These are phyloP conservation scores for Sipha maydis DNA, from an alignment of 2,888 invertebrate species.

Conservation along the genomic window DNA sequence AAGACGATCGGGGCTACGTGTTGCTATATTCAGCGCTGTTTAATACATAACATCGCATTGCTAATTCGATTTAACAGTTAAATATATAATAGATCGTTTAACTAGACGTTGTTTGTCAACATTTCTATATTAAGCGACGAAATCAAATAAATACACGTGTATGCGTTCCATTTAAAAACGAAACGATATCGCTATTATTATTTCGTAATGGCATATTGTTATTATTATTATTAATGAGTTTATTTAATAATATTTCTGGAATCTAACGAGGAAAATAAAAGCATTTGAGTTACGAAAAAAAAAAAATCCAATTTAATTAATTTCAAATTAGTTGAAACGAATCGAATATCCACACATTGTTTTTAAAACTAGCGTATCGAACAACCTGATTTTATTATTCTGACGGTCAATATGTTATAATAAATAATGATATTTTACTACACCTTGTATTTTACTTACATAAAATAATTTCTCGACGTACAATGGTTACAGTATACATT, in stretches of 20 bases:
- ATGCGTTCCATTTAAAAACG: background rate
- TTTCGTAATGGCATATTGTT: background rate
- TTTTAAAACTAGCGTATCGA: constrained; percentile 16
- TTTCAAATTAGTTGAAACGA: constrained; percentile 31
- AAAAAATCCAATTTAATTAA: background rate
- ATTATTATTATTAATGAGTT: background rate
- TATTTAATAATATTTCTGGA: constrained; percentile 7
- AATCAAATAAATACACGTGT: background rate
- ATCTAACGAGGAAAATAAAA: background rate
- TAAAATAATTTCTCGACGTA: constrained; percentile 15
- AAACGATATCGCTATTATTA: background rate
- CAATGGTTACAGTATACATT: background rate
- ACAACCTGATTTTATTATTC: no score
- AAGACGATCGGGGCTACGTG: no score
- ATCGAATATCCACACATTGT: constrained; percentile 40
- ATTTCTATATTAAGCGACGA: background rate
- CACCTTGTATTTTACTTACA: background rate
- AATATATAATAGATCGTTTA: no score
- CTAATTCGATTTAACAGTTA: no score
- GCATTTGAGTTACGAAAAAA: constrained; percentile 6
- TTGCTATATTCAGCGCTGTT: no score
- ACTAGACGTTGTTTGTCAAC: no score
- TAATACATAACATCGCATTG: no score
- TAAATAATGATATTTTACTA: background rate
- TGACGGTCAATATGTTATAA: background rate